These are phyloP conservation scores for Eupristina koningsbergeri DNA, from an alignment of 1,140 invertebrate species.

Conservation along the genomic window DNA sequence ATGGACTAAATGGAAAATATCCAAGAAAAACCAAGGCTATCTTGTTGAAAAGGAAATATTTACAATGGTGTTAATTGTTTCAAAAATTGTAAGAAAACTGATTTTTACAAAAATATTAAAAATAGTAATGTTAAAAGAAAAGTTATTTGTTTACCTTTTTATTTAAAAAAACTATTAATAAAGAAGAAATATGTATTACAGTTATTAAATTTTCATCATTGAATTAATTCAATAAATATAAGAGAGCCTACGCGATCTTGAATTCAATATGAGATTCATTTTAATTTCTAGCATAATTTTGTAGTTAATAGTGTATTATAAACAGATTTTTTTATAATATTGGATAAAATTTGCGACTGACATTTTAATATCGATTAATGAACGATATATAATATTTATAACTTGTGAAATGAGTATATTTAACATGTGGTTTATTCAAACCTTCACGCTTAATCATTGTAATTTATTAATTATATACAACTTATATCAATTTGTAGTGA, in stretches of 20 bases:
- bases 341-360: no score
- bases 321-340: background rate
- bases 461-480: no score
- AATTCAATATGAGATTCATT: constrained; percentile 2
- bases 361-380: no score
- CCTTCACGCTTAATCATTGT: no score
- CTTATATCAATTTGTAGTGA: no score
- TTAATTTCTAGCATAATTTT: background rate
- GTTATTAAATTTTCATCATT: background rate
- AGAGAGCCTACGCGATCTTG: background rate
- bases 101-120: background rate
- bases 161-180: no score
- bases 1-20: background rate
- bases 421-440: no score
- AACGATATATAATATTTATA: no score
- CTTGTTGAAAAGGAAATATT: background rate
- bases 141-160: no score
- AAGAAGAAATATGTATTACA: no score
- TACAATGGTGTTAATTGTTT: background rate
- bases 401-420: no score
- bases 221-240: constrained; percentile 18
- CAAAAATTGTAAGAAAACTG: background rate
- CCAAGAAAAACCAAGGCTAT: background rate
- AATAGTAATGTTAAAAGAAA: background rate
- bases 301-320: background rate